A percentile compares a stretch with the other conserved stretches of the same genome.
Conservation (phyloP, 2,113 vertebrate species). For the Arenaria interpres region DNA sequence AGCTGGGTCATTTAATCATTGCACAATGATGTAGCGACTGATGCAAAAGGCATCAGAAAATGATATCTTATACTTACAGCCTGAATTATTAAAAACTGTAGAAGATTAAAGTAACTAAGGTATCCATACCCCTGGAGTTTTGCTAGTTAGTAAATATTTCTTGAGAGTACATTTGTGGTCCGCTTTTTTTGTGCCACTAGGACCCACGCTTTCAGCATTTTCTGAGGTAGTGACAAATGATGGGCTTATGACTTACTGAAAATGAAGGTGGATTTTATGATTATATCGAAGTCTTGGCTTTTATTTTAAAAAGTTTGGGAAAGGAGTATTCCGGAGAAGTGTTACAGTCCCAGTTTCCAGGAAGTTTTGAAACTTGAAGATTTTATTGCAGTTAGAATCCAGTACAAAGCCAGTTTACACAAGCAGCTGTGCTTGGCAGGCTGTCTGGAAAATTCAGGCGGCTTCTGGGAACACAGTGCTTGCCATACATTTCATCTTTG, state of each 20-base stretch:
- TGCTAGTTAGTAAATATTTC: not conserved
- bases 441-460: slow-evolving; percentile 29
- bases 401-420: not conserved
- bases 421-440: not conserved
- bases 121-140: not conserved
- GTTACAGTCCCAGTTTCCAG: not conserved
- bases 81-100: not conserved
- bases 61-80: not conserved
- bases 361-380: not conserved
- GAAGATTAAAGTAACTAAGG: not conserved
- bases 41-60: not conserved
- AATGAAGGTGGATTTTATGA: not conserved
- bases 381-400: not conserved
- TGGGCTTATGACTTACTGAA: not conserved
- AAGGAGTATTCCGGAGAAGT: not conserved
- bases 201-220: not conserved
- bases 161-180: not conserved
- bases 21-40: not conserved
- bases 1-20: not conserved
- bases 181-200: not conserved
- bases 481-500: not conserved
- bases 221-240: not conserved
- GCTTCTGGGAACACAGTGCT: not conserved
- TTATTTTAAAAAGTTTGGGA: not conserved
- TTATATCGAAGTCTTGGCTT: not conserved